phyloP scores from a whole-genome alignment of 2,113 vertebrate species.

The Fulmarus glacialis region DNA sequence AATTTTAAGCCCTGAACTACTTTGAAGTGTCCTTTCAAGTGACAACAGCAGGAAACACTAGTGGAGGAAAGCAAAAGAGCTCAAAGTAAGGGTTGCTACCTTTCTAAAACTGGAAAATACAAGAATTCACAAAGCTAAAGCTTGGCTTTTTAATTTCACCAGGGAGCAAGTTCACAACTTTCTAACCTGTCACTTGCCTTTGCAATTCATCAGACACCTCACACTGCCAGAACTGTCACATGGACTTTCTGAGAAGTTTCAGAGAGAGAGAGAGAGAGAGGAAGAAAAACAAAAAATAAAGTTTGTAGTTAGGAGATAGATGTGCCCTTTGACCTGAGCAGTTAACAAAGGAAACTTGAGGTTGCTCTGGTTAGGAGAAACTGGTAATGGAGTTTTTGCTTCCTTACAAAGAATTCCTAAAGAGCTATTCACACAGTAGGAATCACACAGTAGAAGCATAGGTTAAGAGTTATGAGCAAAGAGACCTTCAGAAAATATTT shows the following conservation, averaged over 20 bases:
- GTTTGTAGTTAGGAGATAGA: background rate
- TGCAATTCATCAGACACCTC: background rate
- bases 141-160: constrained; percentile 26
- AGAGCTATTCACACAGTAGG: background rate
- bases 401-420: background rate
- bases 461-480: background rate
- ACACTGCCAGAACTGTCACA: background rate
- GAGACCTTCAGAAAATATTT: background rate
- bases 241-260: background rate
- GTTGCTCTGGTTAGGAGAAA: background rate
- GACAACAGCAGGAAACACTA: background rate
- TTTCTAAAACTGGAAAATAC: constrained; percentile 20
- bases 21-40: background rate
- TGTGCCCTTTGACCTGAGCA: background rate
- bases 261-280: background rate
- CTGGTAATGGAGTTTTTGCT: background rate
- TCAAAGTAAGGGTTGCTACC: background rate
- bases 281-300: background rate
- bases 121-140: background rate
- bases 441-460: background rate
- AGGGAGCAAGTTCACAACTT: constrained; percentile 34
- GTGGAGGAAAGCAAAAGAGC: background rate
- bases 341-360: background rate
- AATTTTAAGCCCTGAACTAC: background rate
- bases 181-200: background rate